Percentiles rank a stretch among this genome's conserved stretches.
Evolutionary conservation across 2,888 invertebrate genomes (phyloP).

Genomic region (Epistrophe eligans): DNA sequence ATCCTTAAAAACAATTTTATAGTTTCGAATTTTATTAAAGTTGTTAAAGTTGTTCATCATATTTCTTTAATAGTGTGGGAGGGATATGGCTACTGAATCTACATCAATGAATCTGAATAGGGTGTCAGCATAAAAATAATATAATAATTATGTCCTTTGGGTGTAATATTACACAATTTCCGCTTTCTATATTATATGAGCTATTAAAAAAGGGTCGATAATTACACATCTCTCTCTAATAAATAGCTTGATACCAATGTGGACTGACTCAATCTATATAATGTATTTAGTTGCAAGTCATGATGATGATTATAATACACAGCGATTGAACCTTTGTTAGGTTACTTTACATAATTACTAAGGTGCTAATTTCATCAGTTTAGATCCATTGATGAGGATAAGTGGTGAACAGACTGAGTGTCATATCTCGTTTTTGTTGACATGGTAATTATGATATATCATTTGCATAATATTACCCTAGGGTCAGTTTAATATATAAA

Average conservation of each 20-base stretch:
- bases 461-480: not conserved
- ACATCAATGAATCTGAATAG: not conserved
- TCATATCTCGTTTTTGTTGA: not conserved
- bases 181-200: not conserved
- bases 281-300: not conserved
- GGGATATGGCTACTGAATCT: too few species aligned
- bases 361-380: not conserved
- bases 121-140: not conserved
- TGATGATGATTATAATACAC: not conserved
- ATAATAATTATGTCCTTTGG: not conserved
- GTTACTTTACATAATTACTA: not conserved
- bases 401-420: not conserved
- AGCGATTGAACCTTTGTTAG: not conserved
- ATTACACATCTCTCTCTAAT: not conserved
- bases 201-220: not conserved
- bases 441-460: not conserved
- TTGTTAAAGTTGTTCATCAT: too few species aligned
- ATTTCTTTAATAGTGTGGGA: not conserved
- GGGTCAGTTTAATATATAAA: not conserved
- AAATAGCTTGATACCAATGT: not conserved
- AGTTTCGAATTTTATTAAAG: not conserved
- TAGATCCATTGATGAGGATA: not conserved
- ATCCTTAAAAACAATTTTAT: not conserved
- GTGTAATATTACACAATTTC: not conserved
- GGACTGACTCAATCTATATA: not conserved